These are phyloP conservation scores for Agapostemon virescens DNA, from an alignment of 2,888 invertebrate genomes.

Conservation along the genomic window DNA sequence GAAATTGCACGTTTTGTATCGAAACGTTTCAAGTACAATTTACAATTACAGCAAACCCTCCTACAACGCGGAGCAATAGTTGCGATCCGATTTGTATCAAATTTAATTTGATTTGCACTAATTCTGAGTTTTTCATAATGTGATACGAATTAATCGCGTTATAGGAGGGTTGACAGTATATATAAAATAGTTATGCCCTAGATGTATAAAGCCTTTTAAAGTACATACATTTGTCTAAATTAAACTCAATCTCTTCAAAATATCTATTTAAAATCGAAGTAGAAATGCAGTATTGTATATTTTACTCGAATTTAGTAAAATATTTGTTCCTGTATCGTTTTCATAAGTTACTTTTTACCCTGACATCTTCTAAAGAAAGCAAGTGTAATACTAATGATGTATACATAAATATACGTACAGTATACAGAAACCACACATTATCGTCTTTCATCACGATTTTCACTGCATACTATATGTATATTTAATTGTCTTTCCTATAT, in stretches of 20 bases:
- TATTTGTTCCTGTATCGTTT: conserved; percentile 9
- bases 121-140: too few relatives aligned
- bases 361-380: not conserved
- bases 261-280: conserved; percentile 13
- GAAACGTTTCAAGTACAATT: conserved; percentile 20
- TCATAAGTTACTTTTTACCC: not conserved
- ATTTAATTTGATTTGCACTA: too few relatives aligned
- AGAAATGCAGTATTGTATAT: conserved; percentile 38
- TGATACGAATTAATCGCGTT: too few relatives aligned
- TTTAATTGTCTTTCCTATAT: not conserved
- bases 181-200: conserved; percentile 15
- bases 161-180: not conserved
- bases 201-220: conserved; percentile 19
- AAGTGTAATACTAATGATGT: conserved; percentile 23
- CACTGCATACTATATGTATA: not conserved
- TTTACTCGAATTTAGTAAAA: conserved; percentile 5
- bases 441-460: not conserved
- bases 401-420: not conserved
- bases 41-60: not conserved
- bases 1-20: conserved; percentile 7
- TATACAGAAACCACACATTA: not conserved
- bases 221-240: conserved; percentile 25
- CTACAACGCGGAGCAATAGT: too few relatives aligned
- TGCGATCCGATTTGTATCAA: too few relatives aligned
- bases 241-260: conserved; percentile 8